phyloP scores from a whole-genome alignment of 2,888 invertebrate genomes.

The Cheilosia impressa region DNA sequence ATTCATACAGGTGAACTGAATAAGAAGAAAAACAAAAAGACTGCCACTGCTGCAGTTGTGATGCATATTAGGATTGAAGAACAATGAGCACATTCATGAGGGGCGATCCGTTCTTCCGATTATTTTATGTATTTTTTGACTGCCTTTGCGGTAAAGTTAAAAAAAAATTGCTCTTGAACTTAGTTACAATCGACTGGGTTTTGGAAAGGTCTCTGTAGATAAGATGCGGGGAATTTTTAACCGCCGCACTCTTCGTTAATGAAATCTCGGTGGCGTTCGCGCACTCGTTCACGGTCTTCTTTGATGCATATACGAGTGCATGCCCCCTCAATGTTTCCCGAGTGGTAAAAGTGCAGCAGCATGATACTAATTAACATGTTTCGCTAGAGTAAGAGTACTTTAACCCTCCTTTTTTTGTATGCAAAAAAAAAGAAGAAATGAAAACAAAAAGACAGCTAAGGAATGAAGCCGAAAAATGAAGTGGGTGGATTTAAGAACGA shows the following conservation, averaged over 20 bases:
- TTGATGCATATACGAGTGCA: constrained; percentile 65
- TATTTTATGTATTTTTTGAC: constrained; percentile 29
- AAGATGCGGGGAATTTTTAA: constrained; percentile 38
- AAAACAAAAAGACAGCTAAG: constrained; percentile 51
- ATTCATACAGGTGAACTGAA: constrained; percentile 71
- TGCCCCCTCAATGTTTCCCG: constrained; percentile 1
- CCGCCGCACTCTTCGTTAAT: constrained; percentile 18
- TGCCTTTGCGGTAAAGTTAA: constrained; percentile 35
- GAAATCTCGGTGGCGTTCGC: constrained; percentile 25
- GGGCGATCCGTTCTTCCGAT: constrained; percentile 30
- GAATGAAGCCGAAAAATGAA: constrained; percentile 37
- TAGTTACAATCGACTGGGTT: constrained; percentile 72
- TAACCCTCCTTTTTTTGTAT: constrained; percentile 43
- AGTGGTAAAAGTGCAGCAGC: constrained; percentile 59
- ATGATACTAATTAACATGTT: constrained; percentile 71
- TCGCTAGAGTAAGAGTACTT: constrained; percentile 65
- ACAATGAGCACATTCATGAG: constrained; percentile 62
- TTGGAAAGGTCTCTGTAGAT: constrained; percentile 46
- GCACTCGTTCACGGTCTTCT: constrained; percentile 33
- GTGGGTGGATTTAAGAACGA: constrained; percentile 52
- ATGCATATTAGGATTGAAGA: constrained; percentile 41
- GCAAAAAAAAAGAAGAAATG: constrained; percentile 25
- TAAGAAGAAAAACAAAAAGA: constrained; percentile 41
- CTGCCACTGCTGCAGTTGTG: constrained; percentile 47
- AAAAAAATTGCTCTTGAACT: constrained; percentile 58